Percentiles rank a stretch among this genome's conserved stretches.
These are phyloP conservation scores for Laterallus jamaicensis DNA, from an alignment of 2,113 vertebrate species.

Conservation along the genomic window DNA sequence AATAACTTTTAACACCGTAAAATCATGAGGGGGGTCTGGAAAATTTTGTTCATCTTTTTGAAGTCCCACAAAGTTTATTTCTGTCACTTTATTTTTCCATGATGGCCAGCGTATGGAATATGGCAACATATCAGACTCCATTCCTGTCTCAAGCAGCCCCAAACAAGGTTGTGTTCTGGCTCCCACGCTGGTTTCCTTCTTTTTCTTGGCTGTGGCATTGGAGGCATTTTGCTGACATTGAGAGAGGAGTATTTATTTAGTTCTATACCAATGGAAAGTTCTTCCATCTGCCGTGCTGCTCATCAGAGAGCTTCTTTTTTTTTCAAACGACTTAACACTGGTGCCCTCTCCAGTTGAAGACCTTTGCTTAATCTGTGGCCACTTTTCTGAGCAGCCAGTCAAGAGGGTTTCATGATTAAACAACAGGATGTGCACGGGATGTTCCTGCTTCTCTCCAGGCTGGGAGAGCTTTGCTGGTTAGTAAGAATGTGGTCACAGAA, in stretches of 20 bases:
- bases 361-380: neutral
- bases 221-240: conserved; percentile 65
- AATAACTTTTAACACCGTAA: neutral
- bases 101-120: conserved; percentile 55
- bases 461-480: neutral
- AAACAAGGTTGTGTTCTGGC: conserved; percentile 52
- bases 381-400: neutral
- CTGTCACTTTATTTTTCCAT: conserved; percentile 44
- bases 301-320: conserved; percentile 14
- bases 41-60: conserved; percentile 38
- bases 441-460: neutral
- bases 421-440: neutral
- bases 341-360: neutral
- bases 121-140: conserved; percentile 39
- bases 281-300: conserved; percentile 8
- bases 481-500: neutral
- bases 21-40: conserved; percentile 22
- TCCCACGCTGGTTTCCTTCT: conserved; percentile 64
- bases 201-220: conserved; percentile 52
- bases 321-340: neutral
- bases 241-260: conserved; percentile 62
- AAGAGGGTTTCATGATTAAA: neutral
- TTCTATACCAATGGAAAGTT: conserved; percentile 61
- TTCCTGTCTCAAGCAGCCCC: conserved; percentile 29
- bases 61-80: conserved; percentile 55